Evolutionary conservation across 2,797 vertebrate genomes (phyloP), one percentile per base, ranked within the genome.

Genomic region (Cuculus canorus): DNA sequence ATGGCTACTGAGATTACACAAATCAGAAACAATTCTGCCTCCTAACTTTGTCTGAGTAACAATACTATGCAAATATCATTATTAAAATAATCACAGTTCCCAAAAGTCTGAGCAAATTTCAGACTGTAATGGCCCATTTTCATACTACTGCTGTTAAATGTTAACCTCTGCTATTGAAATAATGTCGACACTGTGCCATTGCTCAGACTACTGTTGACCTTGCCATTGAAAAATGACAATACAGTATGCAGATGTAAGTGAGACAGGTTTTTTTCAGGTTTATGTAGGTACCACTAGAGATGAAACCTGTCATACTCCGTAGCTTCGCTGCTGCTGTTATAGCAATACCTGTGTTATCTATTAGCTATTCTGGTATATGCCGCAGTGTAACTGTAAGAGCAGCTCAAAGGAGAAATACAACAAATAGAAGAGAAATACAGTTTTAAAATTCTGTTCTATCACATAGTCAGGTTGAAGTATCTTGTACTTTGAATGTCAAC

Each of bases 11-110:
- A 96, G 81, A 89, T 82, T 77, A 88, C 52, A 89, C 57, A 87
- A 92, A 96, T 82, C 79, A 94, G 94, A 95, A 91, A 79, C 88
- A 96, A 61, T 53, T 93, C 73, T 76, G 82, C 70, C 45, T 79
- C 65, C 75, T 79, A 57, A 61, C 53, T 95, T 94, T 92, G 64
- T 82, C 78, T 80, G 68, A 95, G 15, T 82, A 83, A 94, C 61
- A 89, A 88, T 82, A 77, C 56, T 48, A 81, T 56, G 53, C 72
- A 95, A 92, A 87, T 86, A 92, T 21, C 35, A 84, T 77, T 92
- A 85, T 57, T 96, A 90, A 88, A 94, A 94, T 63, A 93, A 92
- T 66, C 63, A 70, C 45, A 79, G 63, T 43, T 92, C 80, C 52
- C 80, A 84, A 93, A 91, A 91, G 70, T 54, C 16, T 5, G 35